These are phyloP conservation scores for Volucella inanis DNA, from an alignment of 2,888 invertebrate species.

Conservation along the genomic window DNA sequence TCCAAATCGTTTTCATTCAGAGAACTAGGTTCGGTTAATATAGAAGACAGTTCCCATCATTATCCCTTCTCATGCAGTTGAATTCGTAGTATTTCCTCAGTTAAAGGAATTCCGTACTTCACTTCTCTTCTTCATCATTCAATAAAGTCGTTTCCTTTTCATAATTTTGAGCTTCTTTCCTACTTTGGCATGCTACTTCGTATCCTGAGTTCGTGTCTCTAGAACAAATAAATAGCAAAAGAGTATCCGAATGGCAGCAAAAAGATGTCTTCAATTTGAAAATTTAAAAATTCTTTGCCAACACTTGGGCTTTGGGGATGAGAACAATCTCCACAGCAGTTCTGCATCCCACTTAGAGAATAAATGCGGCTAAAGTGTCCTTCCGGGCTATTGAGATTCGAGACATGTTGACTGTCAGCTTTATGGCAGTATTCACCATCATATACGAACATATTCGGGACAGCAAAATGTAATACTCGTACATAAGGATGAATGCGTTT, in stretches of 20 bases:
- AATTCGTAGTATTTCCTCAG: neutral
- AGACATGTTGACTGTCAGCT: slow-evolving; percentile 71
- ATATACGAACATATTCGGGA: slow-evolving; percentile 25
- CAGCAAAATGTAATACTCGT: slow-evolving; percentile 21
- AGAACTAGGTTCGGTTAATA: too few relatives aligned
- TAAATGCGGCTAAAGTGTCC: slow-evolving; percentile 17
- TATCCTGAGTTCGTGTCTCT: slow-evolving; percentile 29
- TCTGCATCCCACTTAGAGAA: neutral
- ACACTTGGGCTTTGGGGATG: too few relatives aligned
- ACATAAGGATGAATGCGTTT: slow-evolving; percentile 61
- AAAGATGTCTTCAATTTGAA: slow-evolving; percentile 56
- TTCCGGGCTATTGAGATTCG: slow-evolving; percentile 57
- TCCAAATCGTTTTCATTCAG: slow-evolving; percentile 53
- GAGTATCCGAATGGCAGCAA: slow-evolving; percentile 38
- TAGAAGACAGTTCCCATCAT: slow-evolving; percentile 53
- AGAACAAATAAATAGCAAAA: slow-evolving; percentile 49
- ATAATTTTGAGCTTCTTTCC: slow-evolving; percentile 58
- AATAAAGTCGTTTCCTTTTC: slow-evolving; percentile 61
- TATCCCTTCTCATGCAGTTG: slow-evolving; percentile 51
- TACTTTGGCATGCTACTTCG: slow-evolving; percentile 1
- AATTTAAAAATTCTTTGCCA: slow-evolving; percentile 31
- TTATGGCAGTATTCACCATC: slow-evolving; percentile 65
- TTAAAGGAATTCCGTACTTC: slow-evolving; percentile 27
- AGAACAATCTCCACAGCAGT: neutral
- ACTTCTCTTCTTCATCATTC: slow-evolving; percentile 29